Evolutionary conservation across 2,113 vertebrate genomes (phyloP).

Genomic region (Nannospalax galili): DNA sequence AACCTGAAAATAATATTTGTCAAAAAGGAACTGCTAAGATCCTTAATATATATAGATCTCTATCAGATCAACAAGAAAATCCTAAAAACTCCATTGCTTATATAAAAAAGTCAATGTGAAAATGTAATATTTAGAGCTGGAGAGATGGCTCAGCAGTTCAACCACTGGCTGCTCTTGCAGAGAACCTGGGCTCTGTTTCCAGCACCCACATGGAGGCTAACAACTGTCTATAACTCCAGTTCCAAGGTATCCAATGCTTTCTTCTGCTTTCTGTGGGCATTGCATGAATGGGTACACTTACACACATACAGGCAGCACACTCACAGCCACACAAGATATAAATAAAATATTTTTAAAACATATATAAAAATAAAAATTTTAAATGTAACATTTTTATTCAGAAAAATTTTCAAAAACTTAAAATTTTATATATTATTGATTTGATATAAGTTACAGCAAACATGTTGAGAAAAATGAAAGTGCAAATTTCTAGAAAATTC

Average conservation of each 20-base stretch:
- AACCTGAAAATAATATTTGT: neutral
- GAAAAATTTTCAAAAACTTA: no score
- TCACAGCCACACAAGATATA: no score
- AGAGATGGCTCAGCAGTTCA: neutral
- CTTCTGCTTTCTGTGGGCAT: no score
- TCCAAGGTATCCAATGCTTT: no score
- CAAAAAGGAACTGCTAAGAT: neutral
- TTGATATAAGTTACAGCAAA: neutral
- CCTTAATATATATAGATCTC: neutral
- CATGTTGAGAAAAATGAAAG: neutral
- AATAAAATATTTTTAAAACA: no score
- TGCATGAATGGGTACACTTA: no score
- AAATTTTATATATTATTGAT: neutral
- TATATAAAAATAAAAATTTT: no score
- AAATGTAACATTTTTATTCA: no score
- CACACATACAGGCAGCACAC: no score
- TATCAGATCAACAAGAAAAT: slow-evolving; percentile 19
- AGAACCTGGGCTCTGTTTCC: neutral
- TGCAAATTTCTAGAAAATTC: neutral
- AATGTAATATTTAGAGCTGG: neutral
- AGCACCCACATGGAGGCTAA: no score
- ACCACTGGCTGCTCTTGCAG: no score
- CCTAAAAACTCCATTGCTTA: neutral
- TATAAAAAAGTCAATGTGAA: slow-evolving; percentile 1
- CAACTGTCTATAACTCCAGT: no score